phyloP scores from a whole-genome alignment of 2,888 invertebrate genomes.

The Trissoscelio sp. region DNA sequence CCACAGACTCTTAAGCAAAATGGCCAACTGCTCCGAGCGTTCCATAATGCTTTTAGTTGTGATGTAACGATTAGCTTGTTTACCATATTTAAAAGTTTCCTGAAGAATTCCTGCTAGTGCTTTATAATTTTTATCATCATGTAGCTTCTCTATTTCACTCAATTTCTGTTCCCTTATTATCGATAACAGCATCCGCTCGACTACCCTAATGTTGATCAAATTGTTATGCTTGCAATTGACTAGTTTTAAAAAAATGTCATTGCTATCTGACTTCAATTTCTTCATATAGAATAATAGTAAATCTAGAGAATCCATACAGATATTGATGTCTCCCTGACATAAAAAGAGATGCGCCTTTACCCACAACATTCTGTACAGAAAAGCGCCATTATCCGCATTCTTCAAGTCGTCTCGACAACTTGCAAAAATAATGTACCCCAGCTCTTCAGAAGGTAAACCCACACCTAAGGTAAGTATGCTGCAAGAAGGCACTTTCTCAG shows the following conservation, averaged over 20 bases:
- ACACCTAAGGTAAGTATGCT: constrained; percentile 76
- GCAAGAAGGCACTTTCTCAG: constrained; percentile 75
- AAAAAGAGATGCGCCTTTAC: constrained; percentile 85
- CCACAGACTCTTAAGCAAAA: constrained; percentile 88
- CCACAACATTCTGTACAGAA: constrained; percentile 85
- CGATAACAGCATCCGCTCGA: constrained; percentile 84
- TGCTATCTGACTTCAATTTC: constrained; percentile 75
- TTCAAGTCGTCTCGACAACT: constrained; percentile 83
- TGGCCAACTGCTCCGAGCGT: constrained; percentile 84
- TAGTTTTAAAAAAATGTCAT: constrained; percentile 82
- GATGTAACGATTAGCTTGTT: constrained; percentile 77
- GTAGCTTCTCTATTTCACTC: constrained; percentile 88
- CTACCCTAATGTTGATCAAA: constrained; percentile 83
- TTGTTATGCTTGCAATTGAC: constrained; percentile 85
- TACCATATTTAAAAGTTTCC: constrained; percentile 87
- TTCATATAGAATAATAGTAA: constrained; percentile 77
- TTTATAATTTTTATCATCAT: constrained; percentile 86
- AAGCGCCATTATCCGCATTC: constrained; percentile 82
- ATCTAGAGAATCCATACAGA: constrained; percentile 84
- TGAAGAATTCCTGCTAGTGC: constrained; percentile 88
- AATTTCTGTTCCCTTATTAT: constrained; percentile 85
- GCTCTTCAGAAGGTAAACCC: constrained; percentile 83
- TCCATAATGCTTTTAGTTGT: constrained; percentile 78
- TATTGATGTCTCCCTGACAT: constrained; percentile 84
- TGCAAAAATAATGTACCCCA: constrained; percentile 84